phyloP scores from a whole-genome alignment of 64 coral and sea anemone genomes.

The Pachyseris speciosa region DNA sequence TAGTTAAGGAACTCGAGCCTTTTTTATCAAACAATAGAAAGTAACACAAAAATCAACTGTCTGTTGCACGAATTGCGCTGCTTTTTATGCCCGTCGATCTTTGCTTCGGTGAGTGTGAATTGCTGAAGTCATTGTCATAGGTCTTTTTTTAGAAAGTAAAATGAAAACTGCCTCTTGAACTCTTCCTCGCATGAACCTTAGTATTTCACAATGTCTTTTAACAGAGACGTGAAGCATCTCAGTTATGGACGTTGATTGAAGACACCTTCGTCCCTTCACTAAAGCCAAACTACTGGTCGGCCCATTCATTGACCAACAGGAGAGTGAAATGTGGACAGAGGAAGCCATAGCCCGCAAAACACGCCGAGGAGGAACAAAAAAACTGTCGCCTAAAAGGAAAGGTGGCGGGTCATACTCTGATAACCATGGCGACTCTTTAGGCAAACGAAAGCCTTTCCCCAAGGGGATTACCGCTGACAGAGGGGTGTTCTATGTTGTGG shows the following conservation, averaged over 20 bases:
- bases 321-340: slow-evolving; percentile 59
- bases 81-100: too few species aligned
- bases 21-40: too few species aligned
- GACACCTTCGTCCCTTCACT: slow-evolving; percentile 65
- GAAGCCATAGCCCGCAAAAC: slow-evolving; percentile 2
- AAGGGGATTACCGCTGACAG: slow-evolving; percentile 70
- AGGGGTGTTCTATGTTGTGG: slow-evolving; percentile 73
- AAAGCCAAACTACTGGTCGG: slow-evolving; percentile 86
- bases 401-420: slow-evolving; percentile 11
- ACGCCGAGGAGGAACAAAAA: slow-evolving; percentile 27
- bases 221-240: slow-evolving; percentile 63
- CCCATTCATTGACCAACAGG: slow-evolving; percentile 53
- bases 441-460: slow-evolving; percentile 49
- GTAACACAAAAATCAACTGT: too few species aligned
- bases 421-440: neutral
- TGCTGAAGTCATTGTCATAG: too few species aligned
- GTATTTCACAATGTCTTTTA: neutral
- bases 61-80: too few species aligned
- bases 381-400: slow-evolving; percentile 5
- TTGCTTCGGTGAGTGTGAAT: too few species aligned
- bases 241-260: slow-evolving; percentile 68
- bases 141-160: too few species aligned
- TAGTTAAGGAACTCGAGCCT: too few species aligned
- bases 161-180: too few species aligned
- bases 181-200: too few species aligned